Evolutionary conservation across 2,113 vertebrate species (phyloP).

Genomic region (Tupaia chinensis): DNA sequence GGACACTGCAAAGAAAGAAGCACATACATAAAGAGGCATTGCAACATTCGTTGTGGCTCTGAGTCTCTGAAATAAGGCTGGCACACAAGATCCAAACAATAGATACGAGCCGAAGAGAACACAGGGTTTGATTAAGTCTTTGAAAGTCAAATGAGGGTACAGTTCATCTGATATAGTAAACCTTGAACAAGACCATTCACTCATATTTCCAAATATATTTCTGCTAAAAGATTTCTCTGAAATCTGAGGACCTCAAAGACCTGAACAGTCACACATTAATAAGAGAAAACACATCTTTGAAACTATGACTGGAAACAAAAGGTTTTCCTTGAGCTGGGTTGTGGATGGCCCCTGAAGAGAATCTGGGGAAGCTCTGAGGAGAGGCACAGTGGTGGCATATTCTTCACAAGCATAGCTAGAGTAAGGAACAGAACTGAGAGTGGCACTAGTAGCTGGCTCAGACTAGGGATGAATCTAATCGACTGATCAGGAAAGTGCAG

Average conservation of each 20-base stretch:
- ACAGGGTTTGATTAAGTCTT: background rate
- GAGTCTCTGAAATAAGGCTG: background rate
- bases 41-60: background rate
- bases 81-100: background rate
- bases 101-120: background rate
- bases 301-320: background rate
- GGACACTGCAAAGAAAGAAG: conserved; percentile 90
- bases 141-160: background rate
- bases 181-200: background rate
- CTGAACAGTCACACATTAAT: background rate
- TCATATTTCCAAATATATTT: background rate
- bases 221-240: conserved; percentile 20
- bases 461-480: background rate
- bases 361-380: background rate
- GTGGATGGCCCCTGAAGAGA: background rate
- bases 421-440: background rate
- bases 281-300: background rate
- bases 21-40: background rate
- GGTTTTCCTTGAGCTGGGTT: background rate
- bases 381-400: background rate
- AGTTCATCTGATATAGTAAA: background rate
- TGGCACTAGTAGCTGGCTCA: background rate
- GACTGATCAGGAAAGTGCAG: rapidly evolving
- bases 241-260: background rate
- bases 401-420: background rate